Evolutionary conservation across 2,113 vertebrate genomes (phyloP).

Genomic region (Cochlearius cochlearius): DNA sequence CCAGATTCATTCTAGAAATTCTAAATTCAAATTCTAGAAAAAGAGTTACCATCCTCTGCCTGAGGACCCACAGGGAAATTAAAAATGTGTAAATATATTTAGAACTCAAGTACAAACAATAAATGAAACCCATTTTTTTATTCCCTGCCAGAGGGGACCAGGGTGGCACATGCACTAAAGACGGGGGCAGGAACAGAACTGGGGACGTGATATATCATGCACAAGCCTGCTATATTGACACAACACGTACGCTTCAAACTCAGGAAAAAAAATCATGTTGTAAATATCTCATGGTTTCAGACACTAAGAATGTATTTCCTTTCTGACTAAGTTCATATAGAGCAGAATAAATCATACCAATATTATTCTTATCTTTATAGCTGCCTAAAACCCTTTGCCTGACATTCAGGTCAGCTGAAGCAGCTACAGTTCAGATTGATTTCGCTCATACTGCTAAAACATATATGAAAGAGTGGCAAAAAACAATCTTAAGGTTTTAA

Average conservation of each 20-base stretch:
- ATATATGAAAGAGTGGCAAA: background rate
- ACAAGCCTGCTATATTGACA: background rate
- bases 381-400: background rate
- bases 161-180: background rate
- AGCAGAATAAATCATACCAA: background rate
- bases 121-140: background rate
- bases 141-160: background rate
- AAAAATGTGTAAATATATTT: background rate
- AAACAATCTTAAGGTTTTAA: background rate
- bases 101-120: background rate
- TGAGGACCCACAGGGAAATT: background rate
- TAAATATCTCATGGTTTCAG: background rate
- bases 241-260: background rate
- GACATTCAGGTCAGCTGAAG: background rate
- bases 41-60: background rate
- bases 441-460: background rate
- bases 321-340: background rate
- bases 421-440: background rate
- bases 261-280: background rate
- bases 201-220: background rate
- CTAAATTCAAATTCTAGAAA: too few species aligned
- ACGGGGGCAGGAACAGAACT: background rate
- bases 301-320: background rate
- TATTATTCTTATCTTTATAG: background rate
- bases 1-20: background rate